phyloP scores from a whole-genome alignment of 2,797 vertebrate species.

The Gadopsis bispinosus region DNA sequence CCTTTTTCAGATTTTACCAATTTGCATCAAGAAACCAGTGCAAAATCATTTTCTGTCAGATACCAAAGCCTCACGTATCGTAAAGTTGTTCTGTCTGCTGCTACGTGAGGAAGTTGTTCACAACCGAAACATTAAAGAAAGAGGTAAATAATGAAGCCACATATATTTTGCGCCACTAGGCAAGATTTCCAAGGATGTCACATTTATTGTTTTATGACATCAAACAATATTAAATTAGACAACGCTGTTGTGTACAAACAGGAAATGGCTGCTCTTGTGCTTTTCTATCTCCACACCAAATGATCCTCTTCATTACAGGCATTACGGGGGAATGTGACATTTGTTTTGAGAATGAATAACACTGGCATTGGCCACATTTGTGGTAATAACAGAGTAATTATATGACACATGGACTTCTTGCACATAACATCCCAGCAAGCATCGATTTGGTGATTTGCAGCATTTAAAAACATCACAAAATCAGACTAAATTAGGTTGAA shows the following conservation, averaged over 20 bases:
- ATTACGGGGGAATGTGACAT: neutral
- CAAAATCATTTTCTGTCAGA: neutral
- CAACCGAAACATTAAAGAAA: conserved; percentile 16
- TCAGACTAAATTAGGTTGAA: neutral
- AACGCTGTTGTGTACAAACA: neutral
- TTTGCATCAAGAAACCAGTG: neutral
- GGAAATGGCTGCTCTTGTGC: neutral
- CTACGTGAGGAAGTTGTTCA: neutral
- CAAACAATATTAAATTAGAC: conserved; percentile 10
- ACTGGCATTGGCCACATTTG: neutral
- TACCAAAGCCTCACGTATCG: neutral
- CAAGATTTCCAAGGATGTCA: conserved; percentile 14
- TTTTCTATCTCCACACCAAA: neutral
- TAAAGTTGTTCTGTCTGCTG: conserved; percentile 23
- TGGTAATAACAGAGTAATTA: neutral
- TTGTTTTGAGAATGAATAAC: conserved; percentile 4
- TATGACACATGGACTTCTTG: neutral
- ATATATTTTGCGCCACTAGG: neutral
- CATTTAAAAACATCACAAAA: neutral
- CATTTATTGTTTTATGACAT: conserved; percentile 3
- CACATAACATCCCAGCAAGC: neutral
- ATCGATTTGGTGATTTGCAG: neutral
- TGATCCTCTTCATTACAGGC: neutral
- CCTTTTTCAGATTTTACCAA: neutral
- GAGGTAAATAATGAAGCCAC: conserved; percentile 13